Conservation (phyloP, 2,113 vertebrate species). For the Scytalopus superciliaris region DNA sequence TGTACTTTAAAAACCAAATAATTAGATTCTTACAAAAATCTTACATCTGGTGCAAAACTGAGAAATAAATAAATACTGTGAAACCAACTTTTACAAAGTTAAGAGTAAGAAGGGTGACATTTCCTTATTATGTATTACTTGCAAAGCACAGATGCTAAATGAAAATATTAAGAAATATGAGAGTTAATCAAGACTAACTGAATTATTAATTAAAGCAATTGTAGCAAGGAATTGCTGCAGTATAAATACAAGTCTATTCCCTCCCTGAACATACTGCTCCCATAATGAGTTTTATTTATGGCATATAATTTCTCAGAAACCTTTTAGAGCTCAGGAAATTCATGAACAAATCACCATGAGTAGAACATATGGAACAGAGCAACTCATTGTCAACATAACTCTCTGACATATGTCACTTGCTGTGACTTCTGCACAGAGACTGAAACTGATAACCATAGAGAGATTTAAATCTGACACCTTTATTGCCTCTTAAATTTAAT, state of each 20-base stretch:
- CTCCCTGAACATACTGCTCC: not conserved
- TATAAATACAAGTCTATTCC: not conserved
- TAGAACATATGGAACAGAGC: not conserved
- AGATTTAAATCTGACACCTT: not conserved
- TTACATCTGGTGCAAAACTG: not conserved
- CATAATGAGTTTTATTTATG: not conserved
- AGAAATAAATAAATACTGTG: not conserved
- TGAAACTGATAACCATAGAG: not conserved
- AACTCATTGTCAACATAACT: not conserved
- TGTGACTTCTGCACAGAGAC: not conserved
- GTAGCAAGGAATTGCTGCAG: not conserved
- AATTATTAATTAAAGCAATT: constrained; percentile 1
- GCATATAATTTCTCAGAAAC: not conserved
- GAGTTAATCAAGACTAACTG: not conserved
- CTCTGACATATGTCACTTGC: not conserved
- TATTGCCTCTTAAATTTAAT: not conserved
- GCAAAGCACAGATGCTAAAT: not conserved
- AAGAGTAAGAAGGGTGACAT: not conserved
- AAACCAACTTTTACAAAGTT: not conserved
- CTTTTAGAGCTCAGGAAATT: not conserved
- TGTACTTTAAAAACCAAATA: not conserved
- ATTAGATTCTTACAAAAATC: not conserved
- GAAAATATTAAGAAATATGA: not conserved
- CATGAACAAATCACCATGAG: not conserved
- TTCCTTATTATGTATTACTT: not conserved